A percentile compares a stretch with the other conserved stretches of the same genome.
Conservation (phyloP, 2,888 invertebrate species). For the Gymnoscelis rufifasciata region DNA sequence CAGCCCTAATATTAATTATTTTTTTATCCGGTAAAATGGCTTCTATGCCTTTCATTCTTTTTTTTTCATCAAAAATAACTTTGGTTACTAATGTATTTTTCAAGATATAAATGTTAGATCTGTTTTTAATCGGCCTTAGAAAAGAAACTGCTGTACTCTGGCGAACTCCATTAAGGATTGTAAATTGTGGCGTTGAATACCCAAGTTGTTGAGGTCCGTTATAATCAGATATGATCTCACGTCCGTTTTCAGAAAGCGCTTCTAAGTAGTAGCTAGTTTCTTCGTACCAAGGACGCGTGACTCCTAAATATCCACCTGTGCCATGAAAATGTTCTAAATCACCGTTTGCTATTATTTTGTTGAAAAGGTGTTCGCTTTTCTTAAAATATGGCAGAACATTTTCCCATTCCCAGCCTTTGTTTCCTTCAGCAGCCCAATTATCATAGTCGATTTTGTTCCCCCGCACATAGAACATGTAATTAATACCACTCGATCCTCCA, state of each 20-base stretch:
- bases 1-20: conserved; percentile 24
- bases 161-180: conserved; percentile 27
- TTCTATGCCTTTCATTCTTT: conserved; percentile 33
- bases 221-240: conserved; percentile 30
- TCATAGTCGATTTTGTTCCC: conserved; percentile 81
- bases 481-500: conserved; percentile 82
- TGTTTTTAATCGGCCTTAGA: conserved; percentile 33
- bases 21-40: conserved; percentile 26
- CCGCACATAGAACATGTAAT: conserved; percentile 82
- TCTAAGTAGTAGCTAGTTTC: too few relatives aligned
- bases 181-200: conserved; percentile 31
- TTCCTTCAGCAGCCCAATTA: conserved; percentile 74
- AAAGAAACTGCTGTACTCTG: conserved; percentile 38
- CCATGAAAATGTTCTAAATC: conserved; percentile 19
- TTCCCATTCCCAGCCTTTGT: conserved; percentile 52
- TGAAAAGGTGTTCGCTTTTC: conserved; percentile 32
- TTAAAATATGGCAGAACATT: conserved; percentile 37
- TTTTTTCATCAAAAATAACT: conserved; percentile 32
- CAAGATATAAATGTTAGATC: conserved; percentile 36
- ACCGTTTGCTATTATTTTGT: conserved; percentile 11
- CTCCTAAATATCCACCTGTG: conserved; percentile 25
- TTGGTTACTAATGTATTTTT: conserved; percentile 35
- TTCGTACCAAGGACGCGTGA: conserved; percentile 23
- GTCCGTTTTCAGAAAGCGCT: too few relatives aligned
- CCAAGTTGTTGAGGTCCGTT: conserved; percentile 38